These are phyloP conservation scores for Mus pahari DNA, from an alignment of 2,113 vertebrate genomes.

Conservation along the genomic window DNA sequence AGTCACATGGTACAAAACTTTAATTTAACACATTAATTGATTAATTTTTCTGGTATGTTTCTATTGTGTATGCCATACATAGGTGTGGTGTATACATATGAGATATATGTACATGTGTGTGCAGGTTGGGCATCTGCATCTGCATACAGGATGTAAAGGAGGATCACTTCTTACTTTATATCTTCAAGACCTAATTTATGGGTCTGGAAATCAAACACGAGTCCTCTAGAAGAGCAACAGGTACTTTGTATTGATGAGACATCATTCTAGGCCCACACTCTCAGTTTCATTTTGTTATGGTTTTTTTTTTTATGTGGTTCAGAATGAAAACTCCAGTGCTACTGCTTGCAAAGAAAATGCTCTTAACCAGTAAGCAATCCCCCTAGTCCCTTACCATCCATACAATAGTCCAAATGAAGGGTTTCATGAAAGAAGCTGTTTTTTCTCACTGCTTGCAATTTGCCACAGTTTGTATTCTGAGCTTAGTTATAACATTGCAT, in stretches of 20 bases:
- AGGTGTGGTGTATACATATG: background rate
- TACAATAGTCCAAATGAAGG: background rate
- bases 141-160: background rate
- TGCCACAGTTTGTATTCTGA: background rate
- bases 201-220: background rate
- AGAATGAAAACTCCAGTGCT: background rate
- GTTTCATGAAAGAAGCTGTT: background rate
- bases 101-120: background rate
- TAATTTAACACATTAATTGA: background rate
- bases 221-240: background rate
- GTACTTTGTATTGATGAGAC: background rate
- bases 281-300: background rate
- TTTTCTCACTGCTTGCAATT: background rate
- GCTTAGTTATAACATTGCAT: background rate
- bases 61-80: background rate
- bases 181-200: background rate
- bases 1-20: background rate
- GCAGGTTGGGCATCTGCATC: no score
- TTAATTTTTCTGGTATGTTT: background rate
- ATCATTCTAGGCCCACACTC: background rate
- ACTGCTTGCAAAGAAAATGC: background rate
- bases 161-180: background rate
- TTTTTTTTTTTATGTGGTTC: background rate
- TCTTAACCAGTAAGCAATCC: background rate
- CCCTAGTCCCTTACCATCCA: background rate